These are phyloP conservation scores for Eristalis intricaria DNA, from an alignment of 2,888 invertebrate species.

Conservation along the genomic window DNA sequence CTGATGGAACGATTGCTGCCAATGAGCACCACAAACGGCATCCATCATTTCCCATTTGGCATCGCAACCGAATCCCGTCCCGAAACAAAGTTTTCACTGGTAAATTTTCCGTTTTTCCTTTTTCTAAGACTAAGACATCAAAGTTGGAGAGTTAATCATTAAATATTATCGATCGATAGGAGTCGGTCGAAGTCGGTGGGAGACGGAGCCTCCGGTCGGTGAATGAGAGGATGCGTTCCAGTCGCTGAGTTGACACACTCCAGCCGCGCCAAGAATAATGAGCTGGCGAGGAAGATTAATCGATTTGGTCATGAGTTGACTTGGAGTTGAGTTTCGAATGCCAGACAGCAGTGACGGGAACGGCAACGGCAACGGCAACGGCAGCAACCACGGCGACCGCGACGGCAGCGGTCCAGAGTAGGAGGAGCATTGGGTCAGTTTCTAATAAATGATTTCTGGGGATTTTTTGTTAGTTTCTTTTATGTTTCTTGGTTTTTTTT, in stretches of 20 bases:
- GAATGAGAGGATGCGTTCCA: slow-evolving; percentile 60
- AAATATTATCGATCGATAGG: slow-evolving; percentile 70
- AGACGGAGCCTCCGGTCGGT: slow-evolving; percentile 27
- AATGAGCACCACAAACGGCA: slow-evolving; percentile 51
- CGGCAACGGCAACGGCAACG: slow-evolving; percentile 3
- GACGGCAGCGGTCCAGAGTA: slow-evolving; percentile 7
- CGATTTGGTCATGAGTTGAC: slow-evolving; percentile 70
- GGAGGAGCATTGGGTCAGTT: slow-evolving; percentile 64
- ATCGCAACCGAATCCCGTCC: slow-evolving; percentile 35
- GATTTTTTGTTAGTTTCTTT: slow-evolving; percentile 28
- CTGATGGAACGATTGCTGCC: slow-evolving; percentile 71
- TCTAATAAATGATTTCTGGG: slow-evolving; percentile 69
- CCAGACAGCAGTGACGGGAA: slow-evolving; percentile 18
- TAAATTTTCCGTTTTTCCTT: slow-evolving; percentile 29
- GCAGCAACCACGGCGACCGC: not conserved
- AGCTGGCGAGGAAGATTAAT: slow-evolving; percentile 71
- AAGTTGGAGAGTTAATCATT: slow-evolving; percentile 68
- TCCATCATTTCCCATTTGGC: slow-evolving; percentile 61
- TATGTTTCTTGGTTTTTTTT: not conserved
- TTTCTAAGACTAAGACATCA: slow-evolving; percentile 70
- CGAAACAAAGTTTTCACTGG: slow-evolving; percentile 33
- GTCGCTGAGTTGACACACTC: slow-evolving; percentile 71
- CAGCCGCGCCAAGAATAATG: slow-evolving; percentile 70
- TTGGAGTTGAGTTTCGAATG: slow-evolving; percentile 62
- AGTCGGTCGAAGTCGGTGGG: slow-evolving; percentile 13